Evolutionary conservation across 2,797 vertebrate species (phyloP).

Genomic region (Tapera naevia): DNA sequence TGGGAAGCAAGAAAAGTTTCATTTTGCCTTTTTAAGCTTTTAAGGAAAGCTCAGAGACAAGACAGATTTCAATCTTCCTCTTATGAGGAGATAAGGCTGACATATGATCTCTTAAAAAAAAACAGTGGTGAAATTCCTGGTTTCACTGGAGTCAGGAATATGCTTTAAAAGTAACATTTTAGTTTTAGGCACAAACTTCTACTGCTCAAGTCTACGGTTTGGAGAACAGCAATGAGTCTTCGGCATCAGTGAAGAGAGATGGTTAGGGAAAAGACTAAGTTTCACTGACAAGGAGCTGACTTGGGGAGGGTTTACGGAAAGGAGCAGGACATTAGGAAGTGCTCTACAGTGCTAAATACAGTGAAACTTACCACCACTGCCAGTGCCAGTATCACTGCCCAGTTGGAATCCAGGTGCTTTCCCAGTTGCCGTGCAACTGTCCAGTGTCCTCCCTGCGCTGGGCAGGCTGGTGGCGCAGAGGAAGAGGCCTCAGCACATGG

Average conservation of each 20-base stretch:
- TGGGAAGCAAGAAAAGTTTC: not conserved
- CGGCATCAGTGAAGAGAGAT: not conserved
- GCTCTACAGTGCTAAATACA: not conserved
- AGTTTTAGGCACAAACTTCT: not conserved
- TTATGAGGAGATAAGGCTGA: not conserved
- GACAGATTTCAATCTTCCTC: not conserved
- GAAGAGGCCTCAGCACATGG: not conserved
- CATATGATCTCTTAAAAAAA: not conserved
- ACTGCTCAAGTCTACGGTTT: not conserved
- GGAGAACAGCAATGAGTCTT: not conserved
- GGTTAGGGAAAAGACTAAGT: not conserved
- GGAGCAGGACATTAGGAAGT: not conserved
- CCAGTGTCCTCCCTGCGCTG: fast-evolving
- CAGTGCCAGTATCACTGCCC: not conserved
- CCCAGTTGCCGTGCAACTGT: not conserved
- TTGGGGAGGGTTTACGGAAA: not conserved
- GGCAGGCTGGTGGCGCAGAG: not conserved
- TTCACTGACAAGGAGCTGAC: not conserved
- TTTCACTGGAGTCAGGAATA: not conserved
- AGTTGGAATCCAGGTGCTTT: not conserved
- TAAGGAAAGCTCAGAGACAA: not conserved
- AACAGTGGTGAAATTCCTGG: not conserved
- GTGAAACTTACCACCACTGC: not conserved
- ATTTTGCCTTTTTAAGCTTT: not conserved
- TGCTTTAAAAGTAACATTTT: not conserved